Conservation (phyloP, 2,797 vertebrate genomes). For the Odontamblyopus lacepedii region DNA sequence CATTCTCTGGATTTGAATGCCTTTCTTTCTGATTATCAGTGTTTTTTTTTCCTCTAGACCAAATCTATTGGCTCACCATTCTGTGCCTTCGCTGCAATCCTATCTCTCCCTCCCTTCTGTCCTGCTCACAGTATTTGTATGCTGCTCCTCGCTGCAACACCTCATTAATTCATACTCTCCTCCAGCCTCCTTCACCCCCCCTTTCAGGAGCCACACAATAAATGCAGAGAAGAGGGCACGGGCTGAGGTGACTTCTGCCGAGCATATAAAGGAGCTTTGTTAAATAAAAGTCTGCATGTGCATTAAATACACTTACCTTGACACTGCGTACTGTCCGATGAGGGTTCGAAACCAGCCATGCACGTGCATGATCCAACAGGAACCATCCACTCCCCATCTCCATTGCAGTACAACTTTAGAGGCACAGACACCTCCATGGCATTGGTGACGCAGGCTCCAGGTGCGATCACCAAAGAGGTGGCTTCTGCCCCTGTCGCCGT, state of each 20-base stretch:
- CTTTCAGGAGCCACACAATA: constrained; percentile 73
- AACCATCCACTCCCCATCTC: constrained; percentile 98
- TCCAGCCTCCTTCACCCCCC: constrained; percentile 69
- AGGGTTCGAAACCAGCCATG: constrained; percentile 87
- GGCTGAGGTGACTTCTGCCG: constrained; percentile 61
- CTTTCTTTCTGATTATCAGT: constrained; percentile 57
- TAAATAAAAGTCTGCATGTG: constrained; percentile 61
- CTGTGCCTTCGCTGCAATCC: constrained; percentile 60
- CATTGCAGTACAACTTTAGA: constrained; percentile 96
- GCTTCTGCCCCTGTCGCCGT: constrained; percentile 94
- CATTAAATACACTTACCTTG: constrained; percentile 81
- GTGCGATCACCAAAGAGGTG: constrained; percentile 94
- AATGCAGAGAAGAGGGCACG: constrained; percentile 67
- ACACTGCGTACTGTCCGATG: constrained; percentile 90
- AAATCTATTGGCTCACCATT: constrained; percentile 54
- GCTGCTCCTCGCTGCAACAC: constrained; percentile 73
- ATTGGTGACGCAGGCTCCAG: constrained; percentile 90
- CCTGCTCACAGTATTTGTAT: constrained; percentile 76
- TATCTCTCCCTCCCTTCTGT: constrained; percentile 62
- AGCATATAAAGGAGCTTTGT: constrained; percentile 71
- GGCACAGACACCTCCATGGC: constrained; percentile 94
- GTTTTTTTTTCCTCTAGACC: constrained; percentile 35
- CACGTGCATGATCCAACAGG: constrained; percentile 95
- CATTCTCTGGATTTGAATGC: constrained; percentile 41
- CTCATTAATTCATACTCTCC: constrained; percentile 79